phyloP scores from a whole-genome alignment of 2,888 invertebrate genomes.

The Heterodera filipjevi region DNA sequence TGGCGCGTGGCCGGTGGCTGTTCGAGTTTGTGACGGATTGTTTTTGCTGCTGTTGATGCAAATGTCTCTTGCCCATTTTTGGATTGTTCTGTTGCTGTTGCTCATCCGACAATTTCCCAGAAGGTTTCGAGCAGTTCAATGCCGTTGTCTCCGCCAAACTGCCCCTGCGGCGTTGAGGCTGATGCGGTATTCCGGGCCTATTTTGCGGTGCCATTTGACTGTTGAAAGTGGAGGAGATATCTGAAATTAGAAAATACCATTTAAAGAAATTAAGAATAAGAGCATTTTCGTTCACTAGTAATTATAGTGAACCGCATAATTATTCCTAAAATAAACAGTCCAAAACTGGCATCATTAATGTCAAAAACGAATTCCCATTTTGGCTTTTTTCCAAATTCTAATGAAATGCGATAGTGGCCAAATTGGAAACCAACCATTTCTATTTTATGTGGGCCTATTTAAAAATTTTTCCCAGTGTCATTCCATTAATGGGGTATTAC shows the following conservation, averaged over 20 bases:
- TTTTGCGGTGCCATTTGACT: neutral
- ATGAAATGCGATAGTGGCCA: neutral
- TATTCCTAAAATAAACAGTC: neutral
- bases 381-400: neutral
- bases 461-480: no score
- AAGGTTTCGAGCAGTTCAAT: neutral
- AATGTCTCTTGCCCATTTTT: neutral
- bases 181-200: neutral
- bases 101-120: neutral
- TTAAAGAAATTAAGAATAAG: neutral
- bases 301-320: no score
- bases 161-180: neutral
- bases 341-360: neutral
- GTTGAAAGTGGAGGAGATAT: neutral
- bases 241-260: no score
- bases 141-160: slow-evolving; percentile 1
- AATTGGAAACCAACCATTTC: neutral
- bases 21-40: neutral
- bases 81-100: neutral
- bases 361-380: neutral
- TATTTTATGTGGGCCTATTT: neutral
- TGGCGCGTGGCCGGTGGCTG: neutral
- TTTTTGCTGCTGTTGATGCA: neutral
- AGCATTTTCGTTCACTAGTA: neutral
- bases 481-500: no score